These are phyloP conservation scores for Eupsilia transversa DNA, from an alignment of 2,888 invertebrate genomes.

Conservation along the genomic window DNA sequence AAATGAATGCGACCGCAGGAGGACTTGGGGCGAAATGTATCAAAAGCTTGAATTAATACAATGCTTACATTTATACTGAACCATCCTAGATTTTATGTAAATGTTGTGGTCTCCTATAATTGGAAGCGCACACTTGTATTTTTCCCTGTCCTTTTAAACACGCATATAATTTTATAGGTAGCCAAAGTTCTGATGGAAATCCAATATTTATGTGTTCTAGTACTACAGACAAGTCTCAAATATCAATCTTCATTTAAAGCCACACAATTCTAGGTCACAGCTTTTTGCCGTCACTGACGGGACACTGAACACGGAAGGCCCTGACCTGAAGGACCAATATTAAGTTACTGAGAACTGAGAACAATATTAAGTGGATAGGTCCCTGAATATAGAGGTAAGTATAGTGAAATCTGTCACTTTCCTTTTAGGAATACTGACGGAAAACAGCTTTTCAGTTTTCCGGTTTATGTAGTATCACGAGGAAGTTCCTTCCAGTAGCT, in stretches of 20 bases:
- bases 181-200: too few relatives aligned
- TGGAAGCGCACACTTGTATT: not conserved
- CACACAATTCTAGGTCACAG: not conserved
- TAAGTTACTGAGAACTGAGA: too few relatives aligned
- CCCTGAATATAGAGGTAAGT: not conserved
- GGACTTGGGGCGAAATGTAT: not conserved
- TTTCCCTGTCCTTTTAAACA: not conserved
- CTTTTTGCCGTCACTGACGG: not conserved
- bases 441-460: not conserved
- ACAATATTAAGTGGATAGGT: not conserved
- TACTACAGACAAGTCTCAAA: not conserved
- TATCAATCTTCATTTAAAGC: not conserved
- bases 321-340: not conserved
- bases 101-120: not conserved
- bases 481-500: slow-evolving; percentile 27
- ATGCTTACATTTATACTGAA: not conserved
- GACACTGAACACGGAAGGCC: too few relatives aligned
- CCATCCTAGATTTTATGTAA: not conserved
- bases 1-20: not conserved
- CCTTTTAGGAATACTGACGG: not conserved
- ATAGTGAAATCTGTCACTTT: not conserved
- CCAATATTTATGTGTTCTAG: not conserved
- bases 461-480: not conserved
- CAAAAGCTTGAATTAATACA: not conserved
- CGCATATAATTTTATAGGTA: not conserved